A percentile compares a stretch with the other conserved stretches of the same genome.
Evolutionary conservation across 2,113 vertebrate genomes (phyloP).

Genomic region (Eptesicus fuscus): DNA sequence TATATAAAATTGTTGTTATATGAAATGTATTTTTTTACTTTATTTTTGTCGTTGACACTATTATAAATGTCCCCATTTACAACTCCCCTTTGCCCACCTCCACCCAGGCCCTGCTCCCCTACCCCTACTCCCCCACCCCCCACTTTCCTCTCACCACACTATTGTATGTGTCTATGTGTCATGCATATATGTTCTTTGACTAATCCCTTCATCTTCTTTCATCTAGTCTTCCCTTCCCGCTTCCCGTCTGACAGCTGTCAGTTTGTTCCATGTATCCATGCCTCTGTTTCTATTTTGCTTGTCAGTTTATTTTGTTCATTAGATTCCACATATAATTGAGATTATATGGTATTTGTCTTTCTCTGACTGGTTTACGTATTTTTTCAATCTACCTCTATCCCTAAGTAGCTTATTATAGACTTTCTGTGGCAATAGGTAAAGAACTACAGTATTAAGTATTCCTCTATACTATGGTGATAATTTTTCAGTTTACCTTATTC

Average conservation of each 20-base stretch:
- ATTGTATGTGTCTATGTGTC: not conserved
- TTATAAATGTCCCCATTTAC: too few relatives aligned
- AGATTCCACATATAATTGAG: not conserved
- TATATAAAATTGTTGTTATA: conserved; percentile 22
- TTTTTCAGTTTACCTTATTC: not conserved
- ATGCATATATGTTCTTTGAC: not conserved
- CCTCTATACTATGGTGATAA: not conserved
- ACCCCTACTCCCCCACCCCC: too few relatives aligned
- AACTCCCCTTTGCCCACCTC: not conserved
- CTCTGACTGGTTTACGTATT: not conserved
- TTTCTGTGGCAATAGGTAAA: not conserved
- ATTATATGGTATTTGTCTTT: not conserved
- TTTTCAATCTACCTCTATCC: not conserved
- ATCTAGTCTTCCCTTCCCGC: not conserved
- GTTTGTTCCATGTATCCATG: not conserved
- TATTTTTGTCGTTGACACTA: too few relatives aligned
- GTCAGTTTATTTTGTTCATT: not conserved
- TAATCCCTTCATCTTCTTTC: not conserved
- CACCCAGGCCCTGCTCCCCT: not conserved
- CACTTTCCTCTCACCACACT: not conserved
- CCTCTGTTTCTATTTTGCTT: not conserved
- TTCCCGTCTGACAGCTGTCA: not conserved
- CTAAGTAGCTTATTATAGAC: not conserved
- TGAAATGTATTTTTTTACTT: not conserved
- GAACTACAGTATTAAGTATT: not conserved